Evolutionary conservation across 1,140 invertebrate genomes (phyloP), one percentile per base, ranked within the genome.

Genomic region (Venturia canescens): DNA sequence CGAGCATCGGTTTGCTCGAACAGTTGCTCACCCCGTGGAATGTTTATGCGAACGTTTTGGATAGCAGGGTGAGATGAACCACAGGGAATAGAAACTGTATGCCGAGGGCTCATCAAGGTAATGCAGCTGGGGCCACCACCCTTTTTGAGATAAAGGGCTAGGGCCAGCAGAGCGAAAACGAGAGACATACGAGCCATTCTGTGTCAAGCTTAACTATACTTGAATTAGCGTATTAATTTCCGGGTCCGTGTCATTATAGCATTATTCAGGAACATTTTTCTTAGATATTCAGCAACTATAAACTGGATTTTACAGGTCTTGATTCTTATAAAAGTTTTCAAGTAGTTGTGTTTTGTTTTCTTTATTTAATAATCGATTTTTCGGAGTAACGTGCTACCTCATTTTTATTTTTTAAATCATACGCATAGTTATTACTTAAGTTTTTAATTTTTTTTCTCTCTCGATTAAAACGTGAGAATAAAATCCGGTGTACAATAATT

Each of bases 101-200:
- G 85, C 86, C 85, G 84, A 87, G 89, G 23, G 87, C 90, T 92
- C 90, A 92, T 91, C 90, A 91, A 90, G 88, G 86, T 91, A 91
- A 92, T 92, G 91, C 90, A 90, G 87, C 89, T 91, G 89, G 89
- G 89, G 91, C 90, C 90, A 89, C 90, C 90, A 89, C 88, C 86
- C 87, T 26, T 13, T 31, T 34, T 83, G 86, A 83, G 86, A 89
- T 63, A 18, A 13, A 76, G 57, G 48, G 21, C 34, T 31, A 3
- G 48, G 74, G 53, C 21, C 44, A 63, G 27, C 21, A n/a, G 15
- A 57, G 72, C 48, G 2, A 50, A 50, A 27, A 44, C 31, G 13
- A 26, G n/a, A 9, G 27, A 63, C n/a, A 27, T 57, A 57, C 26
- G 31, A 3, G 3, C 3, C 57, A 60, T 60, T 60, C 57, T 60